Evolutionary conservation across 2,113 vertebrate genomes (phyloP), one percentile per base, ranked within the genome.

Genomic region (Empidonax traillii): DNA sequence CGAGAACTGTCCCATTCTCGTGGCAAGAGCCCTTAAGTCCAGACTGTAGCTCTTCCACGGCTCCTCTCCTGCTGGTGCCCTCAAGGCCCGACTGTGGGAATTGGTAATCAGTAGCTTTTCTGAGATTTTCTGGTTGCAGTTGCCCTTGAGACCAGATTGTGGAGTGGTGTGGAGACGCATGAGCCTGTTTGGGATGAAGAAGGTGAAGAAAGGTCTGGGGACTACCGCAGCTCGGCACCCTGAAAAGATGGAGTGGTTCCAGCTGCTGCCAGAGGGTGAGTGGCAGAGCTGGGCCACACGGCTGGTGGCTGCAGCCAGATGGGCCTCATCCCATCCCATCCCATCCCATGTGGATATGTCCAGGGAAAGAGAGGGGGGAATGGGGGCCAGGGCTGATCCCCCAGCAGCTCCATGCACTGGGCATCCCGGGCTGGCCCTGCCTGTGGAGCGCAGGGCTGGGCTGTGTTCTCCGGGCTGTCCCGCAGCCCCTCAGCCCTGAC

Each of bases 201-300:
- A 41, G 9, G 14, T 10, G 16, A 35, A 76, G 30, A 35, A 58
- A 25, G 33, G 6, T 10, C 12, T n/a, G 33, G 4, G 16, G 39
- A 33, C 3, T 22, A 49, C 14, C 19, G 4, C 8, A 23, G 14
- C n/a, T 23, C 41, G 23, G 14, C 41, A 18, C 14, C 2, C 0
- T 28, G 16, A 44, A 27, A 35, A 66, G 5, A 5, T n/a, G n/a
- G 28, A 39, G 23, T 15, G 28, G 51, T 14, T 65, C 1, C 69
- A 47, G 9, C 3, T 27, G 18, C 59, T n/a, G 28, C 43, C 47
- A 30, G 14, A 28, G 23, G 19, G 58, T 85, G 81, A 85, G 81
- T 55, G n/a, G 12, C 3, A 27, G 41, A 65, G 14, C 39, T 53
- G 47, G 39, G 33, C 10, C 27, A 21, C 39, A 25, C 21, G 39